Conservation (phyloP, 2,113 vertebrate genomes). For the Climacteris rufus region DNA sequence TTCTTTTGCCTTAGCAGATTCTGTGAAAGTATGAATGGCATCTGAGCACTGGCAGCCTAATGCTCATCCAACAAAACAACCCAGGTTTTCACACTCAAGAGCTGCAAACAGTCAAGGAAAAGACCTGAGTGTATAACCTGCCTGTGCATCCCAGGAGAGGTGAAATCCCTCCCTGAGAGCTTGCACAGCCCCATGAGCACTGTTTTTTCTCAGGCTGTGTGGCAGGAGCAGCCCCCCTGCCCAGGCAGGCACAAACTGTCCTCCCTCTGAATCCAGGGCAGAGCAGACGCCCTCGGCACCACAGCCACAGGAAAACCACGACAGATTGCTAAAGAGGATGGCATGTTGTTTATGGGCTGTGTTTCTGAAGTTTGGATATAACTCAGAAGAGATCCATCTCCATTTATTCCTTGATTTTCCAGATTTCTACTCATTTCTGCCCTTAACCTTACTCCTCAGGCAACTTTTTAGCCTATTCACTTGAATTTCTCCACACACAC, state of each 20-base stretch:
- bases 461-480: neutral
- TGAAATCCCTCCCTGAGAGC: neutral
- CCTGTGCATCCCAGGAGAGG: neutral
- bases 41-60: neutral
- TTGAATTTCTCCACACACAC: neutral
- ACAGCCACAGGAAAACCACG: neutral
- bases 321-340: neutral
- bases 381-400: neutral
- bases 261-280: neutral
- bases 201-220: neutral
- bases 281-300: neutral
- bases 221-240: neutral
- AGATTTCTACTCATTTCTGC: neutral
- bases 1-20: neutral
- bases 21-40: constrained; percentile 37
- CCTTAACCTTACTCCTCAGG: neutral
- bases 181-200: neutral
- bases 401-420: neutral
- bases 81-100: neutral
- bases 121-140: neutral
- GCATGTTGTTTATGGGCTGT: neutral
- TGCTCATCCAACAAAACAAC: neutral
- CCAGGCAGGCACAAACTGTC: neutral
- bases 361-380: neutral
- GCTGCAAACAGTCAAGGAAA: neutral